Evolutionary conservation across 2,797 vertebrate species (phyloP).

Genomic region (Aulostomus chinensis): DNA sequence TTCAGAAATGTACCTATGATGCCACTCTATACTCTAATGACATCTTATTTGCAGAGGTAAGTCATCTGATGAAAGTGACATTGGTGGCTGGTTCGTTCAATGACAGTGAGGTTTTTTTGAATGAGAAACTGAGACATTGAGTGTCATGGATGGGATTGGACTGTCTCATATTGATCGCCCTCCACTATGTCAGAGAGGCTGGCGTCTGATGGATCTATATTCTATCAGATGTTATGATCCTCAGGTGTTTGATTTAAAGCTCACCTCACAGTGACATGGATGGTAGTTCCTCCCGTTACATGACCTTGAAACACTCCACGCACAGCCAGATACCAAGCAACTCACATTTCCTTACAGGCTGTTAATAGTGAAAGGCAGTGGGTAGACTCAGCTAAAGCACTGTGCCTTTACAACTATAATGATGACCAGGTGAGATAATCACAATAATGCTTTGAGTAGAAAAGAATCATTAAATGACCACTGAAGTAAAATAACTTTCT

Average conservation of each 20-base stretch:
- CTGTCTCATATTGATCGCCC: constrained; percentile 65
- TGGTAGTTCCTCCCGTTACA: constrained; percentile 6
- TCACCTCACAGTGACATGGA: constrained; percentile 40
- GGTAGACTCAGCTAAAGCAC: no score
- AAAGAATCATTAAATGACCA: no score
- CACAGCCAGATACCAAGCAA: neutral
- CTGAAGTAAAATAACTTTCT: no score
- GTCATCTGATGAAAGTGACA: constrained; percentile 39
- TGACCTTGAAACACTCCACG: constrained; percentile 31
- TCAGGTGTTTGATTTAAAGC: constrained; percentile 36
- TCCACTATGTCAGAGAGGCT: no score
- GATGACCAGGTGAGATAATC: no score
- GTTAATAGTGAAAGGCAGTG: no score
- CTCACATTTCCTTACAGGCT: constrained; percentile 4
- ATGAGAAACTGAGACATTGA: constrained; percentile 43
- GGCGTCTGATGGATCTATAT: constrained; percentile 42
- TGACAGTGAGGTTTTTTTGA: constrained; percentile 36
- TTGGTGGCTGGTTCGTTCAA: constrained; percentile 47
- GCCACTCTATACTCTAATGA: constrained; percentile 57
- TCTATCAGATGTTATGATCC: constrained; percentile 53
- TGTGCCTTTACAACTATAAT: no score
- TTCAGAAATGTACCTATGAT: no score
- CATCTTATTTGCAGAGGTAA: constrained; percentile 41
- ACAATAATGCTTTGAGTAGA: no score
- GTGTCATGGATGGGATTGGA: constrained; percentile 31